Base-by-base conservation (phyloP, 2,797 vertebrate genomes). In the Melanotaenia maccullochi region DNA sequence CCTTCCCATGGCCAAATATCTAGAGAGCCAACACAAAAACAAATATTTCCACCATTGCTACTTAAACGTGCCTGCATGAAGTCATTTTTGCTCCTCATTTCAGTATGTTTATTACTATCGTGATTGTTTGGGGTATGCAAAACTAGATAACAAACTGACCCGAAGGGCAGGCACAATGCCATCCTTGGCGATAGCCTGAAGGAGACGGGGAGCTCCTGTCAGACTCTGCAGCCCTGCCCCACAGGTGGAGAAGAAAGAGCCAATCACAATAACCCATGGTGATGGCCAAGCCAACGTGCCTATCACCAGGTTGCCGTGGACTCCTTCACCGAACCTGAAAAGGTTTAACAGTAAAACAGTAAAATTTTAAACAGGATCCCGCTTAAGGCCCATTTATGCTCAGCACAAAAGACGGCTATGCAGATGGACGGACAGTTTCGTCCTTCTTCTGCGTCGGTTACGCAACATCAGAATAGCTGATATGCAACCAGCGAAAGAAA, bases 181-280 rank as follows among this genome's bases (percentile, higher is more conserved):
- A 0, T 99, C 98, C 49, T 97, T 94, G 58, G 98, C 96, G 63
- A 99, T 99, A 79, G 98, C 97, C 90, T 99, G 98, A 66, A 99
- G 81, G 69, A 99, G 96, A 54, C 98, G 97, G 0, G 98, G 98
- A 4, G 98, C 98, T 63, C 98, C 98, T 0, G 98, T 99, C 91
- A 99, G 92, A 82, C 97, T 99, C 95, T 99, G 98, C 63, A 99
- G 95, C n/a, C 98, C 98, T 0, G 98, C 97, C 35, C 97, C 97
- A 14, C 96, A 97, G 0, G 97, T 98, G 77, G 97, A 98, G 91
- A 99, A 99, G 92, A 99, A 98, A 56, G 97, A 99, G 32, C 97
- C 97, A 0, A 99, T 95, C 86, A 99, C 97, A 20, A 99, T 99
- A 81, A 99, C 97, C 97, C 97, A 99, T 0, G 97, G 97, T 8